Percentiles rank a stretch among this genome's conserved stretches.
These are phyloP conservation scores for Achatina immaculata DNA, from an alignment of 1,140 invertebrate genomes.

Conservation along the genomic window DNA sequence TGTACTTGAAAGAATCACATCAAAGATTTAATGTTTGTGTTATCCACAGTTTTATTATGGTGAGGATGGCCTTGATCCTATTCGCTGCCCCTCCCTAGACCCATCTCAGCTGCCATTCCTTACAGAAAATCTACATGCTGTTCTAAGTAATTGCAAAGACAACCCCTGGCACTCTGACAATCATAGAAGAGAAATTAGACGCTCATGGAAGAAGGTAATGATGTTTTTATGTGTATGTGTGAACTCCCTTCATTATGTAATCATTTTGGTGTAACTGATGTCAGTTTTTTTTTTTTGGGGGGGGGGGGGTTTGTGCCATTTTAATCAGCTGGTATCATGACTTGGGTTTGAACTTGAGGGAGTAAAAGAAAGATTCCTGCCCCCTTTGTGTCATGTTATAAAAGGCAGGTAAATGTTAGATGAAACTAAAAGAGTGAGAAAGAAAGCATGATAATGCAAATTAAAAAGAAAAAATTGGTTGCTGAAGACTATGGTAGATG, in stretches of 20 bases:
- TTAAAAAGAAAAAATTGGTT: too few species aligned
- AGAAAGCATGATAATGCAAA: too few species aligned
- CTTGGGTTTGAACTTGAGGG: too few species aligned
- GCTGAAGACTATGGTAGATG: too few species aligned
- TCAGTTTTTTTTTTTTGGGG: too few species aligned
- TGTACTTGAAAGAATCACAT: too few species aligned
- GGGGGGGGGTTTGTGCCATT: too few species aligned
- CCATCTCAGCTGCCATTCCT: slow-evolving; percentile 86
- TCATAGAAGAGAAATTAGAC: slow-evolving; percentile 41
- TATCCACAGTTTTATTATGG: slow-evolving; percentile 88
- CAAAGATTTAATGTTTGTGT: background rate
- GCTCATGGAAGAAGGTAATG: slow-evolving; percentile 56
- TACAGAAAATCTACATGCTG: slow-evolving; percentile 77
- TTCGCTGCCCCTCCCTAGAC: slow-evolving; percentile 87
- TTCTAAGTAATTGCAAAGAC: background rate
- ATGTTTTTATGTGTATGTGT: slow-evolving; percentile 23
- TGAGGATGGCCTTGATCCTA: slow-evolving; percentile 96
- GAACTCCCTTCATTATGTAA: background rate
- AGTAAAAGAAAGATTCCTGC: too few species aligned
- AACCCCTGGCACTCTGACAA: background rate
- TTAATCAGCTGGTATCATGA: too few species aligned
- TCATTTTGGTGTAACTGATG: background rate
- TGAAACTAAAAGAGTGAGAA: too few species aligned
- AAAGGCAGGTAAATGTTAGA: too few species aligned
- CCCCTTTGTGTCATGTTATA: too few species aligned